Evolutionary conservation across 1,140 invertebrate genomes (phyloP), one percentile per base, ranked within the genome.

Genomic region (Drosophila nasuta): DNA sequence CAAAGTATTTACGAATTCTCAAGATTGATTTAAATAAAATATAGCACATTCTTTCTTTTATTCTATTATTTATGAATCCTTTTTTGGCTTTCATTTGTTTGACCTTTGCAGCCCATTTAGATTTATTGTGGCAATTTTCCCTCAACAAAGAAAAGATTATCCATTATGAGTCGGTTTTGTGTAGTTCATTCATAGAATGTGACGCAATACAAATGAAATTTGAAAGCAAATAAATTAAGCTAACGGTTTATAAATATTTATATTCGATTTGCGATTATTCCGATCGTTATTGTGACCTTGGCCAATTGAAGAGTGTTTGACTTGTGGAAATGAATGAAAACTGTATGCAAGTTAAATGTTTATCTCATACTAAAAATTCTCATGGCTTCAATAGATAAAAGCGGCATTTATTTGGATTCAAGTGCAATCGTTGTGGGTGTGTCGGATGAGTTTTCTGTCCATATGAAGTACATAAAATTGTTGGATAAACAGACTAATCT

Each of bases 241-340:
- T 48, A 73, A 63, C 48, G 59, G 20, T 59, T 35, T 49, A 85
- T 85, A 77, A 83, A 83, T 77, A 83, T 83, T 83, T 83, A 77
- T 77, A 52, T 49, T 35, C 45, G 49, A 38, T 35, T 25, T 33
- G 56, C 38, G n/a, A 62, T 67, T 57, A 64, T 52, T 63, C 52
- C 56, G 62, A 68, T 68, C 54, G 33, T 8, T 25, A 56, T 49
- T 33, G n/a, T 35, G 73, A 74, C 78, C 75, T 85, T 81, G 75
- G 52, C 7, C 54, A 57, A 62, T 46, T 60, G 54, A 70, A 73
- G 49, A 65, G 48, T 65, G 77, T 65, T 81, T 75, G 74, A 81
- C 69, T 66, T 33, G 46, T 56, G 28, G 38, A 25, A 51, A 56
- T n/a, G 17, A 45, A 67, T 64, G 54, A 65, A 68, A 30, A 45